Evolutionary conservation across 2,113 vertebrate genomes (phyloP).

Genomic region (Tachysurus vachellii): DNA sequence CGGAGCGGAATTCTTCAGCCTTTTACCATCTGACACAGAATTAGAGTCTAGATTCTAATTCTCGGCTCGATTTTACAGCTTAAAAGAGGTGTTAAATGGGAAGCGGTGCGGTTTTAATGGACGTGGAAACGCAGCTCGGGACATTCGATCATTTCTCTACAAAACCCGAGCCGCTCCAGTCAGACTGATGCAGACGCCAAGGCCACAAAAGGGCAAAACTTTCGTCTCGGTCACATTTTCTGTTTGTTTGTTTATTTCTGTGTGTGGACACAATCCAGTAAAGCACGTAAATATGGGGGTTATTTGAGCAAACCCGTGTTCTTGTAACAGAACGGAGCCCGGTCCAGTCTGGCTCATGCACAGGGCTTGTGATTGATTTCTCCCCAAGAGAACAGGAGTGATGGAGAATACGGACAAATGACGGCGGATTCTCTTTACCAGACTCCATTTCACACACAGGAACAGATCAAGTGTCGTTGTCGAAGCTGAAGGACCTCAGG

Average conservation of each 20-base stretch:
- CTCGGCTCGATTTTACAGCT: too few species aligned
- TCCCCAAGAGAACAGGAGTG: conserved; percentile 16
- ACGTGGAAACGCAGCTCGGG: conserved; percentile 25
- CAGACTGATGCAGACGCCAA: conserved; percentile 25
- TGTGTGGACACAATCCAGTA: background rate
- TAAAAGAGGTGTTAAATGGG: background rate
- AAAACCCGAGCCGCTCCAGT: conserved; percentile 22
- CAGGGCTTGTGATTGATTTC: conserved; percentile 34
- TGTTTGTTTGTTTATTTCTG: background rate
- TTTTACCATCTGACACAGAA: background rate
- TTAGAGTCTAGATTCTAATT: background rate
- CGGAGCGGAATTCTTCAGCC: conserved; percentile 35
- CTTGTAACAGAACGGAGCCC: background rate
- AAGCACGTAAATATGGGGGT: conserved; percentile 49
- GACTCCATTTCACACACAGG: conserved; percentile 22
- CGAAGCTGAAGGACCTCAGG: conserved; percentile 60
- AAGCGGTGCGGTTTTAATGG: background rate
- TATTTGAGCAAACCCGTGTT: conserved; percentile 21
- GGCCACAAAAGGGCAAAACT: conserved; percentile 17
- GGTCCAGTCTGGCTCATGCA: background rate
- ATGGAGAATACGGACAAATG: conserved; percentile 45
- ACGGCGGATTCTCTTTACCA: conserved; percentile 43
- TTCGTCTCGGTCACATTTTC: background rate
- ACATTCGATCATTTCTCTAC: conserved; percentile 16
- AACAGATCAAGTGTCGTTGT: conserved; percentile 34